Base-by-base conservation (phyloP, 2,113 vertebrate genomes). In the Grammomys surdaster region DNA sequence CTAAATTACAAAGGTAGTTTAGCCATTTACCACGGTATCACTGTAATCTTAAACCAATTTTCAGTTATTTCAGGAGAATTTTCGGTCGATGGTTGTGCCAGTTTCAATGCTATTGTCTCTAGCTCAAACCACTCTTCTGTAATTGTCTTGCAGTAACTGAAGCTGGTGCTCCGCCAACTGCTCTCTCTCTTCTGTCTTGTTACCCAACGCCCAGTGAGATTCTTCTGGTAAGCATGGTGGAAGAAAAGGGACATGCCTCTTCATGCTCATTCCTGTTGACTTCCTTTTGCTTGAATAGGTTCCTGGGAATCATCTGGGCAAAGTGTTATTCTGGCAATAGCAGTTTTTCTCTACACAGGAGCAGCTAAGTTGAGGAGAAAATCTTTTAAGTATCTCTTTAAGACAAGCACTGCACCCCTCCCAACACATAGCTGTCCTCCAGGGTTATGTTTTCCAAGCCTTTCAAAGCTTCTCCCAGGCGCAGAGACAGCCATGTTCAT, bases 1-100 rank as follows among this genome's bases (percentile, higher is more conserved):
- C 19, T 40, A 78, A 70, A 22, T 7, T 78, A 16, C 5, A 40
- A 80, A 85, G 73, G n/a, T 28, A 51, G 69, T 76, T 85, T 75
- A 78, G 14, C 11, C 63, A 60, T 72, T 91, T 91, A 65, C 10
- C 69, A 22, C 26, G 17, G 28, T 56, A 58, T 65, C 78, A 58
- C 33, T 84, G 40, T 70, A 76, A 96, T 72, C 40, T 80, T 40
- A 22, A 93, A 69, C 65, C n/a, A 65, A 26, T 93, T 86, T 96
- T 72, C 40, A n/a, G 58, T 82, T 88, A 88, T 96, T 76, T 93
- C 65, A 46, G 82, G 77, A 80, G 54, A 80, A 33, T 51, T 89
- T 85, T 94, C 20, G 65, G 36, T 80, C n/a, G 36, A 60, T 85
- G 33, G 5, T 48, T 86, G 33, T 90, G 58, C 60, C 85, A 72